Conservation (phyloP, 2,113 vertebrate genomes). For the Ictalurus punctatus region DNA sequence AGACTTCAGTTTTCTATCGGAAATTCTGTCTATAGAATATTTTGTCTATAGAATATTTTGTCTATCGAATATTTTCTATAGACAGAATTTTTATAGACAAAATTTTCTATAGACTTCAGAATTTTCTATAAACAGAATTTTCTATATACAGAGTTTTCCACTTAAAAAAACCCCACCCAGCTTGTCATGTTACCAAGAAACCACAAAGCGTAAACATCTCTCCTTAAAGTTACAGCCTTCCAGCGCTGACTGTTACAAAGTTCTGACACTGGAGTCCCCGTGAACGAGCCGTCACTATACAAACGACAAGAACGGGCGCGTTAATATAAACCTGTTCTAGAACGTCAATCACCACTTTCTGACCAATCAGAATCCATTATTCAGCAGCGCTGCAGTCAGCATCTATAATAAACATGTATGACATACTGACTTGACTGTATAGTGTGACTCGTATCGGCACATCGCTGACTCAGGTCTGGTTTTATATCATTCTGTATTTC, state of each 20-base stretch:
- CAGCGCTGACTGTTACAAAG: background rate
- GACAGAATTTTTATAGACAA: too few species aligned
- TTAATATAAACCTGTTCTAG: background rate
- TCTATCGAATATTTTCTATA: too few species aligned
- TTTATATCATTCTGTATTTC: background rate
- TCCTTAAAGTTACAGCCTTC: background rate
- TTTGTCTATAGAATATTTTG: too few species aligned
- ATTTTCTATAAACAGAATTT: too few species aligned
- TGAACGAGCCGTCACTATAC: background rate
- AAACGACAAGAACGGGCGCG: background rate
- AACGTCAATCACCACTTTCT: background rate
- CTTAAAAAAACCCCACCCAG: too few species aligned
- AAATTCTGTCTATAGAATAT: too few species aligned
- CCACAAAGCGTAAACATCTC: background rate
- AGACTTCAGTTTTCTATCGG: too few species aligned
- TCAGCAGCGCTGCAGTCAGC: background rate
- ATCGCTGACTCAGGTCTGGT: background rate
- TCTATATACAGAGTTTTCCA: too few species aligned
- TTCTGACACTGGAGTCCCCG: background rate
- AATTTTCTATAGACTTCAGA: too few species aligned
- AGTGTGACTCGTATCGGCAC: too few species aligned
- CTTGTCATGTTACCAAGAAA: too few species aligned
- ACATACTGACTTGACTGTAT: too few species aligned
- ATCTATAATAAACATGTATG: background rate
- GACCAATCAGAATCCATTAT: background rate